Evolutionary conservation across 2,888 invertebrate genomes (phyloP).

Genomic region (Brachynemurus nebulosus): DNA sequence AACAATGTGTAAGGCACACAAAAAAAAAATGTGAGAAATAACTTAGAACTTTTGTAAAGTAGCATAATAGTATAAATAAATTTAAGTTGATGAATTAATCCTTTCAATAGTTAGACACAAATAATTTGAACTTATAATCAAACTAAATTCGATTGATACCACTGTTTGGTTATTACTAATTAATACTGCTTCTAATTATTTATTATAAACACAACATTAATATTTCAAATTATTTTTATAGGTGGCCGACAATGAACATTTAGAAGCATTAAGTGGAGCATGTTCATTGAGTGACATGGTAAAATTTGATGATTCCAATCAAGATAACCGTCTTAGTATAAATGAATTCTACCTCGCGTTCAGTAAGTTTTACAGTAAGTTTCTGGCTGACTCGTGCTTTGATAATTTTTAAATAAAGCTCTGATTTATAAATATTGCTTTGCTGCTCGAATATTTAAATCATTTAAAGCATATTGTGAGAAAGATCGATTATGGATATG

Average conservation of each 20-base stretch:
- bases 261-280: slow-evolving; percentile 45
- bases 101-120: too few relatives aligned
- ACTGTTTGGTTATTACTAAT: too few relatives aligned
- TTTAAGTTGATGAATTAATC: too few relatives aligned
- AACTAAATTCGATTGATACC: too few relatives aligned
- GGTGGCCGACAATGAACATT: slow-evolving; percentile 48
- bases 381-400: slow-evolving; percentile 10
- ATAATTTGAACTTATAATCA: too few relatives aligned
- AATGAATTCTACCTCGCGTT: slow-evolving; percentile 64
- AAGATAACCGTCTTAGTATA: slow-evolving; percentile 48
- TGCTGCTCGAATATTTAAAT: background rate
- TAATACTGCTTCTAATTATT: too few relatives aligned
- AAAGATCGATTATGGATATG: background rate
- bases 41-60: too few relatives aligned
- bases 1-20: too few relatives aligned
- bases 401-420: background rate
- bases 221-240: slow-evolving; percentile 23
- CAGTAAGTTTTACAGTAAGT: slow-evolving; percentile 60
- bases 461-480: background rate
- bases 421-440: background rate
- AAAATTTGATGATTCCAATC: slow-evolving; percentile 51
- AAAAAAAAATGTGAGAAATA: too few relatives aligned
- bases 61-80: too few relatives aligned
- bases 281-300: slow-evolving; percentile 55
- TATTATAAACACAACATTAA: too few relatives aligned